Evolutionary conservation across 2,888 invertebrate genomes (phyloP).

Genomic region (Griposia aprilina): DNA sequence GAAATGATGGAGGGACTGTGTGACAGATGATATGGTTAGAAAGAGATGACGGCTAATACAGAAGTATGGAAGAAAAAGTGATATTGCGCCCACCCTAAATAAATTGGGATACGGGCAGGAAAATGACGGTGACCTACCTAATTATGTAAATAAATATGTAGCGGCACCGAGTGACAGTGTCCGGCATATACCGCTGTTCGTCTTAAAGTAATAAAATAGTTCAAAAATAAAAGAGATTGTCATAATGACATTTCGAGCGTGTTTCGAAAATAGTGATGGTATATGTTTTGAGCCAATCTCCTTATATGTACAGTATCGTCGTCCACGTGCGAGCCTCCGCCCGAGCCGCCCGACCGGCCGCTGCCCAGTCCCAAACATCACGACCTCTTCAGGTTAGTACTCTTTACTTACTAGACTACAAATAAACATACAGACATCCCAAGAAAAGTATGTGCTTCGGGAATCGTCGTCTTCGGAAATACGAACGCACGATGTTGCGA

Average conservation of each 20-base stretch:
- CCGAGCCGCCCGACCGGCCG: slow-evolving; percentile 81
- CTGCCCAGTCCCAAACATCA: slow-evolving; percentile 82
- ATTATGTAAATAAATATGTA: background rate
- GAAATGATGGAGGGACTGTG: no score
- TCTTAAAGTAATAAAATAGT: background rate
- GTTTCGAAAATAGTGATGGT: background rate
- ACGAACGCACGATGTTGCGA: background rate
- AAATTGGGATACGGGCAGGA: no score
- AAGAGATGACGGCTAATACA: no score
- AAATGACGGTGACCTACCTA: no score
- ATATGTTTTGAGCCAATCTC: background rate
- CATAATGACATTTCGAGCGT: no score
- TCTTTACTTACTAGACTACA: background rate
- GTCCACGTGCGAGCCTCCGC: slow-evolving; percentile 66
- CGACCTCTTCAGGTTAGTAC: slow-evolving; percentile 78
- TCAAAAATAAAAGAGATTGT: background rate
- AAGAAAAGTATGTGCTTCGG: background rate
- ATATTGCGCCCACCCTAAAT: no score
- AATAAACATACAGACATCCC: no score
- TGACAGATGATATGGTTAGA: no score
- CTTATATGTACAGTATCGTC: slow-evolving; percentile 27
- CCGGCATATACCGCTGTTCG: background rate
- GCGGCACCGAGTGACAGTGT: background rate
- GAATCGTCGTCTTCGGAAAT: background rate
- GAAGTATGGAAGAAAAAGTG: no score